phyloP scores from a whole-genome alignment of 1,140 invertebrate species.

The Onthophagus taurus region DNA sequence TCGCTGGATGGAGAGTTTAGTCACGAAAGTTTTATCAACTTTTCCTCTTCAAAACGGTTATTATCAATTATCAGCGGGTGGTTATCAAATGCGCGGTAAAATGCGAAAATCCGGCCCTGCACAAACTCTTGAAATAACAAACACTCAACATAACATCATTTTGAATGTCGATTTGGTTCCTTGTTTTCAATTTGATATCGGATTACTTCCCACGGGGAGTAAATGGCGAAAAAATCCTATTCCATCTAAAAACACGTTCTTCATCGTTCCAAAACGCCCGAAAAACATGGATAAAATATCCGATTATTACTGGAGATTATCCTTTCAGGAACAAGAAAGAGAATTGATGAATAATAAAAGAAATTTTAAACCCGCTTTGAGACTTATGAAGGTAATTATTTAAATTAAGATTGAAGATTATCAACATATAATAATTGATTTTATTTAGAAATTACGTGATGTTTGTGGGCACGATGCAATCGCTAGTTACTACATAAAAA shows the following conservation, averaged over 20 bases:
- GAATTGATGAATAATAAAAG: conserved; percentile 20
- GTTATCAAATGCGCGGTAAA: conserved; percentile 13
- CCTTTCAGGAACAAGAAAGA: conserved; percentile 32
- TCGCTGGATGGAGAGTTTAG: not conserved
- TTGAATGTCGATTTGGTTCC: conserved; percentile 34
- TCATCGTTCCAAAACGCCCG: conserved; percentile 31
- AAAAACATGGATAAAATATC: conserved; percentile 6
- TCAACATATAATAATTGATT: conserved; percentile 5
- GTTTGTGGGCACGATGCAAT: conserved; percentile 35
- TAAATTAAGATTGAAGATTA: not conserved
- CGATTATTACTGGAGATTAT: conserved; percentile 28
- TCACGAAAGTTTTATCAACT: conserved; percentile 2
- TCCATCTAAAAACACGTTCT: conserved; percentile 20
- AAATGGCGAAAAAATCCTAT: conserved; percentile 21
- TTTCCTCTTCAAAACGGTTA: not conserved
- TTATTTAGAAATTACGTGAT: conserved; percentile 41
- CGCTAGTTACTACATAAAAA: conserved; percentile 46
- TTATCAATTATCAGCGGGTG: not conserved
- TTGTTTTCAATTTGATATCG: conserved; percentile 25
- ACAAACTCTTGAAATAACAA: conserved; percentile 27
- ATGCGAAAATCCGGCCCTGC: conserved; percentile 26
- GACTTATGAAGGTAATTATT: conserved; percentile 25
- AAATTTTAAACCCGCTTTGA: conserved; percentile 25
- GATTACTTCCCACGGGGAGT: conserved; percentile 24
- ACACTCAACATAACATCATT: conserved; percentile 17